Evolutionary conservation across 2,888 invertebrate species (phyloP), one percentile per base, ranked within the genome.

Genomic region (Nephrocerus scutellatus): DNA sequence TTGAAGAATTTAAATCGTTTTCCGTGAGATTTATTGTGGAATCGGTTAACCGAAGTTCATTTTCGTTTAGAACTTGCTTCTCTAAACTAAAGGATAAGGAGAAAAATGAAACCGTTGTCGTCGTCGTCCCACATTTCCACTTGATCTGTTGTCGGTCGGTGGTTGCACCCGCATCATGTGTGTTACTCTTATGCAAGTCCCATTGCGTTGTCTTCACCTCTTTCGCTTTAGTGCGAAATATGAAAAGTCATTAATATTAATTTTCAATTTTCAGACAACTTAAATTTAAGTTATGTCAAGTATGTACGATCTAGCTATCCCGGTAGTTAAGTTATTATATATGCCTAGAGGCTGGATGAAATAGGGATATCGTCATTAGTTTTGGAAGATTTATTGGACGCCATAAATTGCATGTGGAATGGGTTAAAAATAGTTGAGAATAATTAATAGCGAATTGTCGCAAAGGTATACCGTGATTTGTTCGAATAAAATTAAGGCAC

Each of bases 21-120:
- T 57, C 52, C 55, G 56, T 54, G 59, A 63, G 64, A 63, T 63
- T 63, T 64, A 63, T 63, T 61, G 61, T 63, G 59, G 60, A 55
- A 46, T 53, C 54, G 64, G 63, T 64, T 61, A 63, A 63, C 64
- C 64, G 50, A 46, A 23, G 38, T n/a, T n/a, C n/a, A n/a, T n/a
- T n/a, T n/a, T n/a, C n/a, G n/a, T n/a, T n/a, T n/a, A n/a, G n/a
- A 36, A 31, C 38, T 33, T 44, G 39, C 29, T 24, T 41, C 15
- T 6, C 15, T 6, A 19, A 26, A 32, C 5, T 5, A 23, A 32
- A 32, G 10, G 32, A 22, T 43, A 48, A 47, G 45, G 45, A 48
- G 43, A n/a, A 22, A 44, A 48, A 47, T 46, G 45, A 48, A 43
- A n/a, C 15, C 19, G n/a, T 28, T n/a, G 28, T n/a, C 13, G 9